A percentile compares a stretch with the other conserved stretches of the same genome.
phyloP scores from a whole-genome alignment of 2,888 invertebrate genomes.

The Therioaphis trifolii region DNA sequence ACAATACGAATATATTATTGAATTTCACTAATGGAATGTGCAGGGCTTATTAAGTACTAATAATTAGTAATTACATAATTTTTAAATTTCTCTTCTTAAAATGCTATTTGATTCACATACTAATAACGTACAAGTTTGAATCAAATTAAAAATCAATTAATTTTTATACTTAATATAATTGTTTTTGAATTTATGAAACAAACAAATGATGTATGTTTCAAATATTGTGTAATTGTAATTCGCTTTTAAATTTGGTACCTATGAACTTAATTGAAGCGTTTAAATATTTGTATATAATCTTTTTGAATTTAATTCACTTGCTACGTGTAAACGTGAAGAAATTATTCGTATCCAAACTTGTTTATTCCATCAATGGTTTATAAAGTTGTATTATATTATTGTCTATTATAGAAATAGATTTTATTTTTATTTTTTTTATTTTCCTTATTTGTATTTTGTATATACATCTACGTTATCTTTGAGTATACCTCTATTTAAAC shows the following conservation, averaged over 20 bases:
- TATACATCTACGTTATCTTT: too few species aligned
- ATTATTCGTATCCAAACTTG: too few species aligned
- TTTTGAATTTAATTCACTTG: too few species aligned
- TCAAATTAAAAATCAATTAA: constrained; percentile 3
- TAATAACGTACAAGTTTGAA: neutral
- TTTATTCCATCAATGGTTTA: too few species aligned
- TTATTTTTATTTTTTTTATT: too few species aligned
- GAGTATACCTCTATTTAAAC: neutral
- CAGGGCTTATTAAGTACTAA: neutral
- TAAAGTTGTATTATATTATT: too few species aligned
- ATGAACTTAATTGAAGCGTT: too few species aligned
- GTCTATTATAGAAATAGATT: too few species aligned
- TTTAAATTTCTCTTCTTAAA: constrained; percentile 18
- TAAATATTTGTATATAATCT: too few species aligned
- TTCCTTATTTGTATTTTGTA: too few species aligned
- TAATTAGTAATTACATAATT: constrained; percentile 1
- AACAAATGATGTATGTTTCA: neutral
- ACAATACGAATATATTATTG: neutral
- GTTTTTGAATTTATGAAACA: neutral
- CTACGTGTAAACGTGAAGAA: too few species aligned
- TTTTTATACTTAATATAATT: neutral
- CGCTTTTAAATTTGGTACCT: too few species aligned
- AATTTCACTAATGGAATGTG: neutral
- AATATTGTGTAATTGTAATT: neutral
- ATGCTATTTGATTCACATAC: neutral